Base-by-base conservation (phyloP, 2,888 invertebrate genomes). In the Sepioteuthis lessoniana region DNA sequence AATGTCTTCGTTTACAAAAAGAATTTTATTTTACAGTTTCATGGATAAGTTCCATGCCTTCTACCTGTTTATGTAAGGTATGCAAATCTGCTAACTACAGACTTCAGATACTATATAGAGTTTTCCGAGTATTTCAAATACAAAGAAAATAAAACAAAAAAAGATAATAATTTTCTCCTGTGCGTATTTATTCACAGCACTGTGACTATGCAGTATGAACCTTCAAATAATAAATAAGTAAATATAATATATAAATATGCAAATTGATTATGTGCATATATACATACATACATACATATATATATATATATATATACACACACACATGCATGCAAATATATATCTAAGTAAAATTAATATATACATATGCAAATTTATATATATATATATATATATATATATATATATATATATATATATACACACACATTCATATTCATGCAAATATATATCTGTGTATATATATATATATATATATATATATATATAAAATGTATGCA, bases 401-500 rank as follows among this genome's bases (percentile, higher is more conserved):
- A 25, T 42, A 25, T 42, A 91, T 42, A 91, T 42, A 42, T 91
- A 42, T 91, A 42, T 91, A 91, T 91, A 91, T 91, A 46, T 91
- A 25, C 13, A 91, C 21, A 38, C 10, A 37, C 8, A 90, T 35
- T 16, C 4, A 90, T 25, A 35, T 37, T 35, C 21, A 35, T 37
- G 35, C 21, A 90, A 35, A 35, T 35, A 90, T 35, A 35, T 35
- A 28, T 42, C 10, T 42, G 21, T 42, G 42, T 42, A 42, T 25
- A 42, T 42, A 37, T 28, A 91, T 91, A 42, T 46, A 42, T 31
- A 21, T 31, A 91, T 31, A 42, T 28, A 91, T 42, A 91, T 38
- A 38, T 38, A 42, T 91, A 42, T 91, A 38, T 16, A 38, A 91
- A 19, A 91, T 37, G 38, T 8, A 37, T 19, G 38, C 31, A 4